Percentiles rank a stretch among this genome's conserved stretches.
Conservation (phyloP, 2,888 invertebrate species). For the Agonopterix alstromeriana region DNA sequence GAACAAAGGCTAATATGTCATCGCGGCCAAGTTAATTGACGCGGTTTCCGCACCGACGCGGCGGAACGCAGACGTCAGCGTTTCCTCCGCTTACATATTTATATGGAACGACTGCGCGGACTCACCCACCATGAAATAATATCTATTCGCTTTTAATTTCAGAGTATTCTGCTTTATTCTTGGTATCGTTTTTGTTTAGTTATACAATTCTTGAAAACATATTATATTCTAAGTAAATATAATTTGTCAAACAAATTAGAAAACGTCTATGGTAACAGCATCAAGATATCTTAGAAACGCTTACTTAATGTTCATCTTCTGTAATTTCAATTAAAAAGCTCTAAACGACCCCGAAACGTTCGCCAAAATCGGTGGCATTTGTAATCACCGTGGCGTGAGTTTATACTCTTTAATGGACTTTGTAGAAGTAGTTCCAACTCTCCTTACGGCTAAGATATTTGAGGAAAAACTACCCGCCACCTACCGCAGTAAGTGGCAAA, state of each 20-base stretch:
- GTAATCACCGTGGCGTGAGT: conserved; percentile 67
- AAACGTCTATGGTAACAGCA: not conserved
- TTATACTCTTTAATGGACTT: conserved; percentile 75
- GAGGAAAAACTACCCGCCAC: conserved; percentile 70
- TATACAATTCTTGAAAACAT: too few species aligned
- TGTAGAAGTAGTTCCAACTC: conserved; percentile 72
- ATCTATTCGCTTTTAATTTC: conserved; percentile 29
- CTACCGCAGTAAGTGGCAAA: conserved; percentile 66
- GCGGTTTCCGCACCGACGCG: conserved; percentile 69
- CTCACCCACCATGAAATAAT: conserved; percentile 30
- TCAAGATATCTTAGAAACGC: conserved; percentile 11
- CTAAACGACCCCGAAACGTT: conserved; percentile 61
- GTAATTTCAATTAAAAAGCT: conserved; percentile 65
- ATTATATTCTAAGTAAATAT: too few species aligned
- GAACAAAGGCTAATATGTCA: conserved; percentile 76
- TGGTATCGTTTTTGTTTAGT: too few species aligned
- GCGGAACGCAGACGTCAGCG: conserved; percentile 68
- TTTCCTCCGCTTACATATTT: conserved; percentile 70
- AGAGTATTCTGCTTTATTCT: not conserved
- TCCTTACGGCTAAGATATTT: conserved; percentile 74
- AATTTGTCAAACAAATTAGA: too few species aligned
- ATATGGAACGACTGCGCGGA: conserved; percentile 39
- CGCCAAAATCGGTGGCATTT: conserved; percentile 65
- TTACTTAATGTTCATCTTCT: conserved; percentile 33
- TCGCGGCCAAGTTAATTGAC: conserved; percentile 72